Conservation (phyloP, 2,113 vertebrate genomes). For the Phoxinus phoxinus region DNA sequence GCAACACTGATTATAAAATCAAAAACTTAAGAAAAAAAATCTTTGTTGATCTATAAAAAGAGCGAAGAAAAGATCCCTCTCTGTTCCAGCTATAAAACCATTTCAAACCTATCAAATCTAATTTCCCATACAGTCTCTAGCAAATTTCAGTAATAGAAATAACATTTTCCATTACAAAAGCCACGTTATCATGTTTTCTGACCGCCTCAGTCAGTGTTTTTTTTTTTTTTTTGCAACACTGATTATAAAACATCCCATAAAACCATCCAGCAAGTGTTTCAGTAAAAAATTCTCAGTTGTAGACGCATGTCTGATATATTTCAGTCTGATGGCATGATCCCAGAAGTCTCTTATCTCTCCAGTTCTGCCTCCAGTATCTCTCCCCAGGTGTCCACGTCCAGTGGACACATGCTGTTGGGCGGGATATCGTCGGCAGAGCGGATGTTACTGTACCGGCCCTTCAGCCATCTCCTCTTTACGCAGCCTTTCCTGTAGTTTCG, state of each 20-base stretch:
- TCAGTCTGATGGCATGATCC: background rate
- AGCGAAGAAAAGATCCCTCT: too few species aligned
- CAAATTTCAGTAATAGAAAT: background rate
- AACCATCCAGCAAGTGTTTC: background rate
- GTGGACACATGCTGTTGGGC: conserved; percentile 79
- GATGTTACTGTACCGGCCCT: conserved; percentile 85
- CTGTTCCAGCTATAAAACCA: background rate
- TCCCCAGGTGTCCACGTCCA: conserved; percentile 87
- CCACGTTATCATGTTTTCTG: background rate
- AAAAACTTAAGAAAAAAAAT: background rate
- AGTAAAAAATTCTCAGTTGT: background rate
- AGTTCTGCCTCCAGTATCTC: conserved; percentile 92
- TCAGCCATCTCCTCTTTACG: conserved; percentile 86
- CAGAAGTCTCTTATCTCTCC: conserved; percentile 72
- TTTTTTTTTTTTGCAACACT: background rate
- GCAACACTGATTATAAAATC: conserved; percentile 2
- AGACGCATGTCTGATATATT: background rate
- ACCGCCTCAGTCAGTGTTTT: background rate
- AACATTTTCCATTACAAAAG: background rate
- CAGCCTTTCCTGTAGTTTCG: conserved; percentile 87
- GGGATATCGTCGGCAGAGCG: conserved; percentile 75
- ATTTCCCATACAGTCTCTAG: background rate
- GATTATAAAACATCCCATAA: conserved; percentile 7
- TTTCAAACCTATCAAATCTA: background rate
- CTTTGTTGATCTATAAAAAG: background rate